Evolutionary conservation across 2,797 vertebrate genomes (phyloP), one percentile per base, ranked within the genome.

Genomic region (Myotis daubentonii): DNA sequence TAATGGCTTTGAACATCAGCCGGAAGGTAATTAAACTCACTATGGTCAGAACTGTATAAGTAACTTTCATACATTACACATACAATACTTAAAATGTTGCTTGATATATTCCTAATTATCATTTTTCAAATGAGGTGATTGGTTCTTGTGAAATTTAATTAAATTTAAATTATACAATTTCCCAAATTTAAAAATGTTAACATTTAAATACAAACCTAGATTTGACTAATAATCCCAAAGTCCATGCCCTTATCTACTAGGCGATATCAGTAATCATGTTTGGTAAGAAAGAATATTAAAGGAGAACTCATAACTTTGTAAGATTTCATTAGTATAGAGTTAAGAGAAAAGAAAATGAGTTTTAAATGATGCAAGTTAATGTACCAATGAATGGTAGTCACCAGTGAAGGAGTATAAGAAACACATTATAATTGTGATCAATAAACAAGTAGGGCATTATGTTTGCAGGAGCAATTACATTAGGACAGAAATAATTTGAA

Each of bases 311-410:
- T 75, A 95, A 93, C 49, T 92, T 88, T 49, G n/a, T 95, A 60
- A 94, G n/a, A 89, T 76, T 94, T 89, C 86, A 94, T 96, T 87
- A 87, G 93, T 11, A 78, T 16, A 93, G 53, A 91, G 68, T 89
- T 93, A 91, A 95, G 76, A 38, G 62, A 81, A 94, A 96, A 62
- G 55, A 95, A 96, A 95, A 96, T 91, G 49, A 84, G 71, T 83
- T 96, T 94, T 96, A 95, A 96, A 93, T 87, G 49, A 55, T 75
- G 49, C 89, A 28, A 95, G 80, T 95, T 96, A 96, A 96, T 96
- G 87, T 95, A 87, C 87, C 95, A 89, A 30, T 30, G 71, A 96
- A 95, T 44, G 38, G 72, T 87, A 95, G 91, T 87, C 83, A 96
- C 65, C n/a, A 70, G 84, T 65, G 41, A 22, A 55, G 47, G 85